Evolutionary conservation across 2,113 vertebrate genomes (phyloP).

Genomic region (Pycnonotus jocosus): DNA sequence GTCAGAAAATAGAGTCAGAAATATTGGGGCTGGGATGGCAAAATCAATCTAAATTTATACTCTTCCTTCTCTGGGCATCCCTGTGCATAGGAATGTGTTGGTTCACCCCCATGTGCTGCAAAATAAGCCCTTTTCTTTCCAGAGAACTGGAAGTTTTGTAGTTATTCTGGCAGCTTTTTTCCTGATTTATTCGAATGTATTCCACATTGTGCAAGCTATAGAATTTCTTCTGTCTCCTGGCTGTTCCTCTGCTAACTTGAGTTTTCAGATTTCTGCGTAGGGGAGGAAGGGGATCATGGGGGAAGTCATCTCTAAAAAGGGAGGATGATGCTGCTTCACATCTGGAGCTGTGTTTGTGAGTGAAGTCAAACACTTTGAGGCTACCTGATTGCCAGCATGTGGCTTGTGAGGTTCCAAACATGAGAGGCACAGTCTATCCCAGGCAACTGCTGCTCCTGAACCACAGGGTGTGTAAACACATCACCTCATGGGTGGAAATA

Average conservation of each 20-base stretch:
- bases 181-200: neutral
- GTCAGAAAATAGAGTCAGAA: neutral
- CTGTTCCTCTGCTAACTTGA: neutral
- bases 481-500: slow-evolving; percentile 13
- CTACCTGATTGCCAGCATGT: neutral
- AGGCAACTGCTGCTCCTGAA: neutral
- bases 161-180: neutral
- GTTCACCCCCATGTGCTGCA: neutral
- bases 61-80: neutral
- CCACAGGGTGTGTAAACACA: slow-evolving; percentile 25
- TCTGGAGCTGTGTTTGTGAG: neutral
- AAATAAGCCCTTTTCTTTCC: neutral
- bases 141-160: neutral
- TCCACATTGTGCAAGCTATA: neutral
- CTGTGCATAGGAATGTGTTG: neutral
- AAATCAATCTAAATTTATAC: neutral
- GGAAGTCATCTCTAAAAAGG: neutral
- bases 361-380: neutral
- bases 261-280: neutral
- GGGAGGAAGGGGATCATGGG: neutral
- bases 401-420: neutral
- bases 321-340: neutral
- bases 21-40: neutral
- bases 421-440: neutral
- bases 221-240: neutral